phyloP scores from a whole-genome alignment of 2,888 invertebrate species.

The Amphiduros pacificus region DNA sequence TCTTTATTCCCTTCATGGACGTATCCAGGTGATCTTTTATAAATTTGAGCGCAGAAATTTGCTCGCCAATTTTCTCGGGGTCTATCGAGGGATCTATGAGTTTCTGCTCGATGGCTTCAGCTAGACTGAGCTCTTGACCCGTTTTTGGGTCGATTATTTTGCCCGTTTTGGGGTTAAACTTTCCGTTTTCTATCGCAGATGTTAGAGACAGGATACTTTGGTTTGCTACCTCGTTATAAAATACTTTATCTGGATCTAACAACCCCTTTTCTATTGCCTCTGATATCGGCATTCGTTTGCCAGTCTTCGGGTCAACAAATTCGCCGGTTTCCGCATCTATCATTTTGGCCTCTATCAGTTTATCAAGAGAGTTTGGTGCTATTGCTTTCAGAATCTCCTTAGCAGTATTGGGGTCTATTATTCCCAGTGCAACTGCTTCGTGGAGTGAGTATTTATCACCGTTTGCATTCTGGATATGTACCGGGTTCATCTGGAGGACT shows the following conservation, averaged over 20 bases:
- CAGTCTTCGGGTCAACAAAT: slow-evolving; percentile 59
- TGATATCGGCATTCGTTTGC: slow-evolving; percentile 56
- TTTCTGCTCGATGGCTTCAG: slow-evolving; percentile 86
- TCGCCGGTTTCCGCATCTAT: slow-evolving; percentile 61
- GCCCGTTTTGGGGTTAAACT: slow-evolving; percentile 44
- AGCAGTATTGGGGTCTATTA: slow-evolving; percentile 41
- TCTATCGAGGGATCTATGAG: slow-evolving; percentile 23
- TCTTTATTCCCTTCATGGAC: slow-evolving; percentile 64
- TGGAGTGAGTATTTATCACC: slow-evolving; percentile 26
- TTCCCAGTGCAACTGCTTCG: slow-evolving; percentile 41
- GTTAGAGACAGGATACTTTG: slow-evolving; percentile 38
- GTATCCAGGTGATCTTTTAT: slow-evolving; percentile 37
- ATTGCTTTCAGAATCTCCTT: slow-evolving; percentile 44
- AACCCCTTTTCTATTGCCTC: slow-evolving; percentile 45
- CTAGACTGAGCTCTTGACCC: slow-evolving; percentile 83
- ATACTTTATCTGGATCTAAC: slow-evolving; percentile 45
- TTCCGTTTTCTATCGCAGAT: slow-evolving; percentile 42
- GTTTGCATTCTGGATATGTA: slow-evolving; percentile 16
- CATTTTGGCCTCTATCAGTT: slow-evolving; percentile 52
- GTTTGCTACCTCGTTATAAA: slow-evolving; percentile 41
- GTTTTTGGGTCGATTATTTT: slow-evolving; percentile 66
- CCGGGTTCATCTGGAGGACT: slow-evolving; percentile 40
- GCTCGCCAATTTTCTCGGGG: slow-evolving; percentile 37
- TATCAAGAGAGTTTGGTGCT: slow-evolving; percentile 41
- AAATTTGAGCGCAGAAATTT: slow-evolving; percentile 37